Evolutionary conservation across 2,888 invertebrate genomes (phyloP), one percentile per base, ranked within the genome.

Genomic region (Elmis aenea): DNA sequence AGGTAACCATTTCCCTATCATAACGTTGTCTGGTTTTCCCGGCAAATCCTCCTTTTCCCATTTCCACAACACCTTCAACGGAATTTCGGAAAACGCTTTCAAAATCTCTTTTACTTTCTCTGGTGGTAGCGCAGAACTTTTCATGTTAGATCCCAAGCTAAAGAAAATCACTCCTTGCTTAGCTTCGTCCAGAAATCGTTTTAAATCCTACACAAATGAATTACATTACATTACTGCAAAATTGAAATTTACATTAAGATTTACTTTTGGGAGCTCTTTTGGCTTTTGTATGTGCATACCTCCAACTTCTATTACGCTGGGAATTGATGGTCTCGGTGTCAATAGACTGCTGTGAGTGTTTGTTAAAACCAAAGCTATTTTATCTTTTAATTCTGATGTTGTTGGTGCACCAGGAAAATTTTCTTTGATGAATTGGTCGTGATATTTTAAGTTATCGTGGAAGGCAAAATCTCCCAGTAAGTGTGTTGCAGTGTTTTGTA

Each of bases 61-160:
- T 64, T 83, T 83, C 81, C 81, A 82, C 11, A 84, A 54, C 0
- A 83, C 73, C 3, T 72, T 75, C 42, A 80, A 76, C 40, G 79
- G 77, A 0, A 82, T 50, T 40, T 68, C 69, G 1, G 72, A 64
- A 30, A 84, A 75, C 2, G 72, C 73, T 37, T 74, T 73, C 5
- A 76, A 59, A 16, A 84, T 70, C 1, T 67, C 72, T 12, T 70
- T 58, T 14, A 69, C 64, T 42, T 71, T 75, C 1, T 73, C 70
- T 0, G 57, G 48, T 0, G 75, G 71, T 33, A 83, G 57, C 45
- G 77, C 69, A 4, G 71, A 63, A 40, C 74, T 75, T 37, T 70
- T 67, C 0, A 77, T 64, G 46, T 75, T 73, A 1, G 79, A 76
- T 1, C 81, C 81, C 54, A 81, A 72, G 47, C 74, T 76, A 45